These are phyloP conservation scores for Microtus montanus DNA, from an alignment of 2,113 vertebrate genomes.

Conservation along the genomic window DNA sequence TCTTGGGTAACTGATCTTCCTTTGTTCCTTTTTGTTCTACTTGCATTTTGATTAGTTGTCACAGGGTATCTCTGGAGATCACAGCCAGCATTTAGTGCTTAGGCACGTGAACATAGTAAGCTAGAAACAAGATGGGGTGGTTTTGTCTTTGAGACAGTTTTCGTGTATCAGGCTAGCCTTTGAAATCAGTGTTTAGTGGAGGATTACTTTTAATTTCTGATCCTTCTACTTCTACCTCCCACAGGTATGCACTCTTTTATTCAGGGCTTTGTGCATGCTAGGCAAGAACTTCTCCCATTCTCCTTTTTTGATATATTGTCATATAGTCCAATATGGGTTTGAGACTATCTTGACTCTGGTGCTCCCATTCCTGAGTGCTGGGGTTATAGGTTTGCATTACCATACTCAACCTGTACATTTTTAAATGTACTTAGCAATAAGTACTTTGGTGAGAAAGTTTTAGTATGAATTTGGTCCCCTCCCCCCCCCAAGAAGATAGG, in stretches of 20 bases:
- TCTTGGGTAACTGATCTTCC: slow-evolving; percentile 45
- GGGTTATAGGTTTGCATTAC: not conserved
- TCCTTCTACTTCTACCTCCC: not conserved
- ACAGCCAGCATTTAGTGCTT: slow-evolving; percentile 1
- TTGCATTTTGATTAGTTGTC: slow-evolving; percentile 63
- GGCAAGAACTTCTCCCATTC: not conserved
- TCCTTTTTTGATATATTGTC: not conserved
- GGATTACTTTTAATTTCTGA: not conserved
- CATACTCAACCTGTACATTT: not conserved
- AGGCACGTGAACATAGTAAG: not conserved
- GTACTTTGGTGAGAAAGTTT: not conserved
- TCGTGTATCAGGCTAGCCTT: not conserved
- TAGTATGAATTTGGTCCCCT: not conserved
- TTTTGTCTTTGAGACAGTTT: not conserved
- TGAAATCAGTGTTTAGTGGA: not conserved
- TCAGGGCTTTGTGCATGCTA: not conserved
- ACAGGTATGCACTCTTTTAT: not conserved
- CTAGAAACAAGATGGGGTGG: not conserved
- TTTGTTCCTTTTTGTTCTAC: slow-evolving; percentile 57
- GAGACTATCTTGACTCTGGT: not conserved
- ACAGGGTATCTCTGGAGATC: slow-evolving; percentile 42
- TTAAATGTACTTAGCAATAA: not conserved
- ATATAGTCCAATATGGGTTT: not conserved
- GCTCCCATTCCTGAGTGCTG: not conserved
- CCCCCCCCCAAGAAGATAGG: too few relatives aligned